Conservation (phyloP, 1,140 invertebrate species). For the Drosophila sp. region DNA sequence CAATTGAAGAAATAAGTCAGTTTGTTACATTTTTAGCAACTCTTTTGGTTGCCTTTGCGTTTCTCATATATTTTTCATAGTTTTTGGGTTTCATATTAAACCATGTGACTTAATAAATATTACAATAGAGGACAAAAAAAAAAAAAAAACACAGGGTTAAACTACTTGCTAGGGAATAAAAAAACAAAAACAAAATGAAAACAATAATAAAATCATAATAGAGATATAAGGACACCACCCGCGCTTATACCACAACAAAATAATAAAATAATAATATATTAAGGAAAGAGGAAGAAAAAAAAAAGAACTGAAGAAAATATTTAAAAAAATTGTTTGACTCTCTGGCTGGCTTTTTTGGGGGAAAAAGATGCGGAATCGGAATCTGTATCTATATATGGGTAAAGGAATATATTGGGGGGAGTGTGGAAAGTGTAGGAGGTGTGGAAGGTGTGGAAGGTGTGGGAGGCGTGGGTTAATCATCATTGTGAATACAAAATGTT, state of each 20-base stretch:
- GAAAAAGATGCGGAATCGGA: background rate
- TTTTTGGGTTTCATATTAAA: slow-evolving; percentile 77
- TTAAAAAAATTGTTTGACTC: slow-evolving; percentile 51
- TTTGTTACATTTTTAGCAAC: slow-evolving; percentile 55
- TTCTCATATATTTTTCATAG: slow-evolving; percentile 64
- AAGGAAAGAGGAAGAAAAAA: slow-evolving; percentile 17
- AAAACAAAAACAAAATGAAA: slow-evolving; percentile 18
- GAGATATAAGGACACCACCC: slow-evolving; percentile 59
- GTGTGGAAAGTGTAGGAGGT: background rate
- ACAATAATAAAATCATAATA: slow-evolving; percentile 20
- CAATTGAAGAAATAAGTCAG: too few species aligned
- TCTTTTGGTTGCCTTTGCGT: slow-evolving; percentile 63
- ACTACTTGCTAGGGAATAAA: slow-evolving; percentile 39
- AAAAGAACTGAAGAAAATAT: background rate
- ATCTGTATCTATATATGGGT: slow-evolving; percentile 4
- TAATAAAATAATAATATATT: slow-evolving; percentile 15
- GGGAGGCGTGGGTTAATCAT: background rate
- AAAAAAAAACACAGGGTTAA: slow-evolving; percentile 55
- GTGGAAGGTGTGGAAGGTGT: background rate
- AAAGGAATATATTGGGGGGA: background rate
- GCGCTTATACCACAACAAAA: slow-evolving; percentile 50
- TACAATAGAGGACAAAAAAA: slow-evolving; percentile 37
- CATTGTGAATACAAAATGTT: background rate
- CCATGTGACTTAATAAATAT: slow-evolving; percentile 78
- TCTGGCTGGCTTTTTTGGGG: slow-evolving; percentile 49